Percentiles rank a stretch among this genome's conserved stretches.
These are phyloP conservation scores for Lycia hirtaria DNA, from an alignment of 2,888 invertebrate genomes.

Conservation along the genomic window DNA sequence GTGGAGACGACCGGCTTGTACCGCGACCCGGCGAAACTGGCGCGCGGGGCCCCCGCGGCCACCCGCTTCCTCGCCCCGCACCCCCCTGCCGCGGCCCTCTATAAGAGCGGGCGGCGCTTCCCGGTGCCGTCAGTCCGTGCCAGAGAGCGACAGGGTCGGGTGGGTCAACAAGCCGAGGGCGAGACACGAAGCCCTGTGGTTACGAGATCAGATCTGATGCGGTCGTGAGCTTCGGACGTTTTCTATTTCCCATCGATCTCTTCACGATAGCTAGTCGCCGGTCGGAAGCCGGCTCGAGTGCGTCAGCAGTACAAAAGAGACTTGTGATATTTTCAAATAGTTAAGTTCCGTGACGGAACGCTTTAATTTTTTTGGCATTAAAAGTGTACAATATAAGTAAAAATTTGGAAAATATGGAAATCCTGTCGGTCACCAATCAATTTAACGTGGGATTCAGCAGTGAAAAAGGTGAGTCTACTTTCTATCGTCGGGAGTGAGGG, in stretches of 20 bases:
- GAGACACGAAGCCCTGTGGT: conserved; percentile 81
- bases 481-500: conserved; percentile 72
- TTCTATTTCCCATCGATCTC: conserved; percentile 79
- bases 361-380: conserved; percentile 70
- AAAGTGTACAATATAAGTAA: conserved; percentile 86
- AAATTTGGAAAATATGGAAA: conserved; percentile 90
- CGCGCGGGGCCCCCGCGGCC: conserved; percentile 77
- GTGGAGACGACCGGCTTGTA: conserved; percentile 56
- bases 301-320: conserved; percentile 83
- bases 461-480: conserved; percentile 89
- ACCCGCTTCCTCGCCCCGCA: conserved; percentile 69
- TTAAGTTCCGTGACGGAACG: conserved; percentile 80
- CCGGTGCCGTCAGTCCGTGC: conserved; percentile 80
- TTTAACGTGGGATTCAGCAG: conserved; percentile 91
- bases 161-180: conserved; percentile 79
- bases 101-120: conserved; percentile 76
- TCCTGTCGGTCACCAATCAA: conserved; percentile 91
- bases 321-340: conserved; percentile 85
- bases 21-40: conserved; percentile 67
- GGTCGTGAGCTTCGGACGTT: conserved; percentile 75
- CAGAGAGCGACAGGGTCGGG: conserved; percentile 81
- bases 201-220: conserved; percentile 85
- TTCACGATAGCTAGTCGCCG: conserved; percentile 76
- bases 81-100: conserved; percentile 72
- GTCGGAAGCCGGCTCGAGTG: conserved; percentile 73